phyloP scores from a whole-genome alignment of 2,888 invertebrate species.

The Heliconius ismenius region DNA sequence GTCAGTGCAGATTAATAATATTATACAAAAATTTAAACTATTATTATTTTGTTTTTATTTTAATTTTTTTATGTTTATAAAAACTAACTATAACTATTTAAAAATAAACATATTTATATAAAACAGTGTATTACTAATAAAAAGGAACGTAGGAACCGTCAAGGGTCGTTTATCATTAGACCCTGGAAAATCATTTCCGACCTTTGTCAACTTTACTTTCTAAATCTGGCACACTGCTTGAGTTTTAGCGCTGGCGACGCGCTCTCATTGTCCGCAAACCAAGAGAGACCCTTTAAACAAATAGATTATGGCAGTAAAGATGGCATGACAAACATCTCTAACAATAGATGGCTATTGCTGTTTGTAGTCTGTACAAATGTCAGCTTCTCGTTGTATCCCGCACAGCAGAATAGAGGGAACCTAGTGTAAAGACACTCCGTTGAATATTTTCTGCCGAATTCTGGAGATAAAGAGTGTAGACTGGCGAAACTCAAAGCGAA shows the following conservation, averaged over 20 bases:
- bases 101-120: neutral
- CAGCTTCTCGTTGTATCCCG: too few species aligned
- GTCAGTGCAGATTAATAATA: neutral
- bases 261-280: slow-evolving; percentile 55
- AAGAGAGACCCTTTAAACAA: slow-evolving; percentile 41
- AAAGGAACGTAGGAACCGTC: slow-evolving; percentile 50
- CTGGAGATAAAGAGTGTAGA: too few species aligned
- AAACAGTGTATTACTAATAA: neutral
- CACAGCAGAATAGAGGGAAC: too few species aligned
- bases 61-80: neutral
- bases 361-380: too few species aligned
- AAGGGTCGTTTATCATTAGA: slow-evolving; percentile 67
- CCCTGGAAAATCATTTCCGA: slow-evolving; percentile 74
- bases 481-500: too few species aligned
- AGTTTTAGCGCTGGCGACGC: slow-evolving; percentile 56
- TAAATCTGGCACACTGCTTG: slow-evolving; percentile 49
- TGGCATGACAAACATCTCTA: neutral
- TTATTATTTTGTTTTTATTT: too few species aligned
- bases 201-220: slow-evolving; percentile 78
- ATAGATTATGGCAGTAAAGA: slow-evolving; percentile 30
- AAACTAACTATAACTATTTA: neutral
- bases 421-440: too few species aligned
- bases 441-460: too few species aligned
- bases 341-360: neutral
- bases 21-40: too few species aligned